Percentiles rank a stretch among this genome's conserved stretches.
Evolutionary conservation across 1,140 invertebrate genomes (phyloP).

Genomic region (Pogonomyrmex barbatus): DNA sequence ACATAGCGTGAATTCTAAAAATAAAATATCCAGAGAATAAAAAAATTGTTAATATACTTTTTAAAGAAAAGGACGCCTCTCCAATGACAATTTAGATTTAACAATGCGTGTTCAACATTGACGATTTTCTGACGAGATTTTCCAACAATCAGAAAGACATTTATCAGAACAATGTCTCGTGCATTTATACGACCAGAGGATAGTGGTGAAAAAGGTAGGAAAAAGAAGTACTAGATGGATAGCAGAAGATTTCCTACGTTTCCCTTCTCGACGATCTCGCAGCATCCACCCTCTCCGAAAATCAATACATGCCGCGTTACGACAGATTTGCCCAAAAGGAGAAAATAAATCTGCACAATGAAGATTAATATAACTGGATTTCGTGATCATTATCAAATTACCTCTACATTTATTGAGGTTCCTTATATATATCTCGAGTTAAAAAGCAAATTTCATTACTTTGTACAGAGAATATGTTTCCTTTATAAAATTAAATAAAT

Average conservation of each 20-base stretch:
- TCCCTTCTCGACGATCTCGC: conserved; percentile 59
- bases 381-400: neutral
- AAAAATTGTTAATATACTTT: neutral
- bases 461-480: no score
- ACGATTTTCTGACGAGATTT: conserved; percentile 6
- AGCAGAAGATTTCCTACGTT: conserved; percentile 10
- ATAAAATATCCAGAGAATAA: neutral
- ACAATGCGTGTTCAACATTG: neutral
- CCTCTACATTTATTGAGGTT: neutral
- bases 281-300: conserved; percentile 72
- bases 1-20: neutral
- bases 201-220: conserved; percentile 18
- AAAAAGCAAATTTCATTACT: neutral
- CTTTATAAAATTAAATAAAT: neutral
- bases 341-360: conserved; percentile 39
- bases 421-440: neutral
- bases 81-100: neutral
- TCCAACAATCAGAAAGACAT: neutral
- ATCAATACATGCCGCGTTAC: conserved; percentile 79
- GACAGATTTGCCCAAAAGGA: conserved; percentile 67
- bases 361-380: neutral
- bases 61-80: neutral
- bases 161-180: neutral
- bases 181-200: conserved; percentile 37
- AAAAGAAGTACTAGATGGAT: neutral